Evolutionary conservation across 2,888 invertebrate genomes (phyloP).

Genomic region (Drosophila testacea): DNA sequence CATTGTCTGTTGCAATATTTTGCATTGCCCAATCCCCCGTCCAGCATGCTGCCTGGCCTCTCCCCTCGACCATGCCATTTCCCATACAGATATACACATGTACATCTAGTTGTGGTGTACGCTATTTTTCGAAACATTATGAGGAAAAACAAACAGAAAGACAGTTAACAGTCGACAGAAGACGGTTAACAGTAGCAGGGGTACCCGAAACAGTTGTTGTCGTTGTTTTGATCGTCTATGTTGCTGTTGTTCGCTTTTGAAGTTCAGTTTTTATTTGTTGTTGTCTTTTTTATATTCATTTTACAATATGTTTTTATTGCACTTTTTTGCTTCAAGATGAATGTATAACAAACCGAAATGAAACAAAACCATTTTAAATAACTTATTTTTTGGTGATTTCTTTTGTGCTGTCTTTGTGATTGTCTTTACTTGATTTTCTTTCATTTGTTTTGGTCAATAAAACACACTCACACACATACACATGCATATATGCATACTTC

Average conservation of each 20-base stretch:
- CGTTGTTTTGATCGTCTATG: constrained; percentile 14
- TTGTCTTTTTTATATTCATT: not conserved
- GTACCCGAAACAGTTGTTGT: constrained; percentile 37
- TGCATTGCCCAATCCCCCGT: constrained; percentile 69
- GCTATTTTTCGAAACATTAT: constrained; percentile 42
- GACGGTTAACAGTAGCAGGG: constrained; percentile 55
- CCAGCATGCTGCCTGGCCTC: constrained; percentile 23
- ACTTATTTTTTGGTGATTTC: constrained; percentile 43
- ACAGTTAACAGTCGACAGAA: constrained; percentile 19
- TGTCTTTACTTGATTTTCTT: constrained; percentile 33
- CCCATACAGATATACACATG: constrained; percentile 30
- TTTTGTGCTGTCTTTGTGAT: constrained; percentile 30
- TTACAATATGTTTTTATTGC: constrained; percentile 47
- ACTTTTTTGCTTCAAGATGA: constrained; percentile 27
- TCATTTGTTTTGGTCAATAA: constrained; percentile 50
- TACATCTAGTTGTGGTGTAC: constrained; percentile 39
- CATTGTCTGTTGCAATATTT: constrained; percentile 75
- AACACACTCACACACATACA: constrained; percentile 31
- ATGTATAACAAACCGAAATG: constrained; percentile 23
- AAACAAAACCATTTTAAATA: constrained; percentile 39
- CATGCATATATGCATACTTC: constrained; percentile 21
- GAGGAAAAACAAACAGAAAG: constrained; percentile 67
- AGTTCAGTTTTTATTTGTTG: constrained; percentile 34
- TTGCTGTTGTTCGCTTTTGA: constrained; percentile 23
- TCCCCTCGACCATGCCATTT: constrained; percentile 48